Conservation (phyloP, 2,888 invertebrate species). For the Drosophila emarginata region DNA sequence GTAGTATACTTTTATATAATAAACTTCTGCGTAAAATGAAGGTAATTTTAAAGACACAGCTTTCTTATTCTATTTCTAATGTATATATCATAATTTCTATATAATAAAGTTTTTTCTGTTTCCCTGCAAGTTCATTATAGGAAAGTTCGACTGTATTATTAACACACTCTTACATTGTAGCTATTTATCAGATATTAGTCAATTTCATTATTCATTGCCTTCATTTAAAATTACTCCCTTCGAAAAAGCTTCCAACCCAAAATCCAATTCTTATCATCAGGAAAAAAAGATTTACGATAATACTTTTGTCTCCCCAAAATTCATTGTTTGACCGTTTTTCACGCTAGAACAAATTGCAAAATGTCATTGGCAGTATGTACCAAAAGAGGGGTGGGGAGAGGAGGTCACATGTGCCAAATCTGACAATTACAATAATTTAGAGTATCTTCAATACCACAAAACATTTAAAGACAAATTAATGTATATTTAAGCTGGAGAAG, state of each 20-base stretch:
- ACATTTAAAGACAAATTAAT: constrained; percentile 75
- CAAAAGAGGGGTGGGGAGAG: constrained; percentile 5
- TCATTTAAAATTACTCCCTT: neutral
- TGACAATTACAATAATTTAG: constrained; percentile 56
- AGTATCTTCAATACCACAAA: constrained; percentile 29
- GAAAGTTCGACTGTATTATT: too few species aligned
- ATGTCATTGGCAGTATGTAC: constrained; percentile 78
- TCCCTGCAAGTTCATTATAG: too few species aligned
- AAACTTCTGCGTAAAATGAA: too few species aligned
- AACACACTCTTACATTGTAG: too few species aligned
- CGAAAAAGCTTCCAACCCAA: constrained; percentile 18
- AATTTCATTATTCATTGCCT: neutral
- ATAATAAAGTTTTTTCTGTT: too few species aligned
- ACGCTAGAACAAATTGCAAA: constrained; percentile 74
- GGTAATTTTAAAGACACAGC: too few species aligned
- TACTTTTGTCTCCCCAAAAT: constrained; percentile 68
- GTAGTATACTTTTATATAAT: too few species aligned
- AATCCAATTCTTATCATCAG: constrained; percentile 9
- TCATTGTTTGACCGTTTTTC: constrained; percentile 62
- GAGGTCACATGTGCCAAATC: constrained; percentile 31
- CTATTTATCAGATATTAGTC: too few species aligned
- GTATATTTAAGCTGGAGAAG: constrained; percentile 71
- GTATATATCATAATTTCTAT: too few species aligned
- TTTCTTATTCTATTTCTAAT: too few species aligned
- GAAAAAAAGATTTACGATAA: constrained; percentile 50